phyloP scores from a whole-genome alignment of 2,113 vertebrate species.

The Vanacampus margaritifer region DNA sequence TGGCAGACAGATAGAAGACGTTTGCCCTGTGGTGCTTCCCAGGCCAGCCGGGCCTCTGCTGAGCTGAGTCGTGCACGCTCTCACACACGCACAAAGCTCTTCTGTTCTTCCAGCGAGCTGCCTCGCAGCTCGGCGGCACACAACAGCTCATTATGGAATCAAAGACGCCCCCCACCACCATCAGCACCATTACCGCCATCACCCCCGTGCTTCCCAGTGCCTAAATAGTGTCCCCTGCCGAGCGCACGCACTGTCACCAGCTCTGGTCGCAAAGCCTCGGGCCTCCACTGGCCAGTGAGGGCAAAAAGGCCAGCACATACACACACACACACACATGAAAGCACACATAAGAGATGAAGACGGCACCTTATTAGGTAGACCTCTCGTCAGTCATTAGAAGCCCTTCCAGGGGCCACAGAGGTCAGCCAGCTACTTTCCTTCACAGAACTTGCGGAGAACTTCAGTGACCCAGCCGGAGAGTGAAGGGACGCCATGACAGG shows the following conservation, averaged over 20 bases:
- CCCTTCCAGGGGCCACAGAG: constrained; percentile 41
- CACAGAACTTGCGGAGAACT: constrained; percentile 38
- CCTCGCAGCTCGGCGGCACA: constrained; percentile 62
- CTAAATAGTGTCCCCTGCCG: constrained; percentile 66
- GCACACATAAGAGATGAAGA: constrained; percentile 32
- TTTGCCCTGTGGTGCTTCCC: constrained; percentile 62
- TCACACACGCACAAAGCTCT: constrained; percentile 17
- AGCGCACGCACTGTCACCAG: constrained; percentile 58
- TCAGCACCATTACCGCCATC: not conserved
- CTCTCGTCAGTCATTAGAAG: constrained; percentile 53
- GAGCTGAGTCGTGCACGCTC: constrained; percentile 17
- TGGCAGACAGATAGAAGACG: constrained; percentile 22
- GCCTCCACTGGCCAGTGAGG: constrained; percentile 46
- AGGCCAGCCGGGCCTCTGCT: constrained; percentile 40
- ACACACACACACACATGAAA: constrained; percentile 43
- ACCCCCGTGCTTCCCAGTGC: constrained; percentile 41
- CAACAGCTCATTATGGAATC: constrained; percentile 69
- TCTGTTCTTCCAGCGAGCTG: constrained; percentile 53
- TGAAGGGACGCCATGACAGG: constrained; percentile 36
- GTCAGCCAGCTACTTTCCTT: constrained; percentile 62
- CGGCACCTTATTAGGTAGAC: constrained; percentile 51
- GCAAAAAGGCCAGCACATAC: constrained; percentile 46
- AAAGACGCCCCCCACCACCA: constrained; percentile 46
- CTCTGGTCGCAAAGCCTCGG: constrained; percentile 50
- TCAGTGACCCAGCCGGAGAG: constrained; percentile 42